Conservation (phyloP, 2,113 vertebrate genomes). For the Mastomys natalensis region DNA sequence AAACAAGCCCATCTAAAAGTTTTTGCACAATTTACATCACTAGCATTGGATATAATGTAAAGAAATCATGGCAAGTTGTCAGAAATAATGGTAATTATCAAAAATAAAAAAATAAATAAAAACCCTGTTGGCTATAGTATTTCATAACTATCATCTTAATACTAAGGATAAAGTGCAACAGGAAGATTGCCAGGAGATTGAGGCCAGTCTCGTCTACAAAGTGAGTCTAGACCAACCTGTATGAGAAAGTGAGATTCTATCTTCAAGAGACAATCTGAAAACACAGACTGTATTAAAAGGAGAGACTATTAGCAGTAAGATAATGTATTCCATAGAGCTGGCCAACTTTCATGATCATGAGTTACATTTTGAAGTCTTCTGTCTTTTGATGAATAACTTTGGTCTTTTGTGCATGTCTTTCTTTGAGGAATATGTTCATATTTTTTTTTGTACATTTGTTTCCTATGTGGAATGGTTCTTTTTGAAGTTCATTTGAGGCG, state of each 20-base stretch:
- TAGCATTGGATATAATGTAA: not conserved
- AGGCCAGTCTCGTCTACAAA: not conserved
- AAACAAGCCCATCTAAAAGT: not conserved
- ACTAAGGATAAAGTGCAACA: not conserved
- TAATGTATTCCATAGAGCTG: no score
- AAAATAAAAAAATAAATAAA: not conserved
- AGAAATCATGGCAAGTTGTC: not conserved
- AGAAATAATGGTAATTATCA: not conserved
- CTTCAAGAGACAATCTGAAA: not conserved
- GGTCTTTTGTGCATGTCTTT: not conserved
- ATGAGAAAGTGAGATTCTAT: not conserved
- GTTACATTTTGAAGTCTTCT: not conserved
- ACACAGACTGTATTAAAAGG: not conserved
- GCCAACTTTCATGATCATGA: not conserved
- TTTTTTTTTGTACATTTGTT: not conserved
- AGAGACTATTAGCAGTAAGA: not conserved
- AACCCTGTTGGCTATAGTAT: not conserved
- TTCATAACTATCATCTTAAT: not conserved
- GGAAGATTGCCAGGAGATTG: not conserved
- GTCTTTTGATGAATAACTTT: not conserved
- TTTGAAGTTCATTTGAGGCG: not conserved
- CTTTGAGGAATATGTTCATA: not conserved
- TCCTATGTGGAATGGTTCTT: not conserved
- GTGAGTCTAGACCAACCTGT: not conserved
- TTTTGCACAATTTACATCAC: not conserved